Base-by-base conservation (phyloP, 2,888 invertebrate species). In the Dasypolia templi region DNA sequence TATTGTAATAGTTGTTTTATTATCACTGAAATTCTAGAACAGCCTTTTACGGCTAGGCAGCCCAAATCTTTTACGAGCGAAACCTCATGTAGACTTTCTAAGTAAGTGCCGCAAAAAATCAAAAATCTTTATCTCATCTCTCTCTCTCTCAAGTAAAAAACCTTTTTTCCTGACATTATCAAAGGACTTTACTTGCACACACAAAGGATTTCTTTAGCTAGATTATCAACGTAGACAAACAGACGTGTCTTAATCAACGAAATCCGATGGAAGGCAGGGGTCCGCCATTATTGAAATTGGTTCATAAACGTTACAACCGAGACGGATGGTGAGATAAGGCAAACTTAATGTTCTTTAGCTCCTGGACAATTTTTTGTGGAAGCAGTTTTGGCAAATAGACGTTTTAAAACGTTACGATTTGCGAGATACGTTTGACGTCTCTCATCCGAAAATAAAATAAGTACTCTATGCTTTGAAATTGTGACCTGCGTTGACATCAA, bases 261-360 rank as follows among this genome's bases (percentile, higher is more conserved):
- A 80, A 83, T 75, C 77, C 74, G 81, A 82, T 81, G 72, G 80
- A 71, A 78, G 73, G 44, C 83, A 65, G 76, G 70, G 79, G 53
- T 68, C 69, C 72, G 71, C 86, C 86, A 85, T 88, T 88, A 87
- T 86, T 81, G 83, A 81, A 81, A 90, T 88, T 89, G 86, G 82
- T 81, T 76, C 72, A 58, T 66, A 72, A 72, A 74, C 72, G 65
- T 73, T 81, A 72, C 59, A 56, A 58, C 69, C 49, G 68, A 55
- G 68, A 78, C 55, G 83, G 79, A 87, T 86, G 75, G 79, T 58
- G 64, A 66, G 83, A 74, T 81, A 87, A 85, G 70, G 64, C 72
- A 65, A 32, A 51, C 56, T 64, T 51, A 61, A 72, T 56, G 26
- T 63, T 53, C 17, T 51, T 70, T 26, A 29, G n/a, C 55, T 49